Percentiles rank a stretch among this genome's conserved stretches.
Conservation (phyloP, 2,888 invertebrate species). For the Ametastegia equiseti region DNA sequence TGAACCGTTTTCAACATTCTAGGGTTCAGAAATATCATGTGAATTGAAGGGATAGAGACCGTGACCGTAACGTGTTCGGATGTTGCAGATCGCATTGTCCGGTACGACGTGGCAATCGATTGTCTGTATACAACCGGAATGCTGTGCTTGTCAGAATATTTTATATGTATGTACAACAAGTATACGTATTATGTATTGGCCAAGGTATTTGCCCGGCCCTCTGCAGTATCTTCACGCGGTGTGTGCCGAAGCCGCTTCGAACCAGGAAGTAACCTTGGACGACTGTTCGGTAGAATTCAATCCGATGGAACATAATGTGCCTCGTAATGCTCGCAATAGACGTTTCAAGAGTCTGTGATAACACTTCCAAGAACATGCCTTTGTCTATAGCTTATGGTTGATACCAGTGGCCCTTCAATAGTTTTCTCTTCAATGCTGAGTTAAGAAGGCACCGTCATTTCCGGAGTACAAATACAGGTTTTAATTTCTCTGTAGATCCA, state of each 20-base stretch:
- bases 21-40: background rate
- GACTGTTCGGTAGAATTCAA: conserved; percentile 65
- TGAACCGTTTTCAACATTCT: background rate
- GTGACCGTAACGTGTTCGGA: background rate
- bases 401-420: background rate
- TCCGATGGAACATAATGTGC: conserved; percentile 50
- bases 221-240: conserved; percentile 28
- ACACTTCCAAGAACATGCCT: background rate
- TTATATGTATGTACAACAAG: background rate
- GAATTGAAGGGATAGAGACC: background rate
- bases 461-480: background rate
- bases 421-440: background rate
- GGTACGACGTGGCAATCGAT: background rate
- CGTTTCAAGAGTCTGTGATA: conserved; percentile 16
- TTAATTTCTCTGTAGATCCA: background rate
- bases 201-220: conserved; percentile 8
- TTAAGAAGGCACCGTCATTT: background rate
- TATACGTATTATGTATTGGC: background rate
- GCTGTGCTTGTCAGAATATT: conserved; percentile 24
- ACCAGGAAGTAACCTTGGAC: conserved; percentile 68
- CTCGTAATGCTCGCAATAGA: conserved; percentile 18
- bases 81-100: conserved; percentile 1
- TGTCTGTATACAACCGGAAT: conserved; percentile 19
- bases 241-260: conserved; percentile 56
- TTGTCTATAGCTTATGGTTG: background rate